Percentiles rank a stretch among this genome's conserved stretches.
These are phyloP conservation scores for Bombus breviceps DNA, from an alignment of 1,140 invertebrate genomes.

Conservation along the genomic window DNA sequence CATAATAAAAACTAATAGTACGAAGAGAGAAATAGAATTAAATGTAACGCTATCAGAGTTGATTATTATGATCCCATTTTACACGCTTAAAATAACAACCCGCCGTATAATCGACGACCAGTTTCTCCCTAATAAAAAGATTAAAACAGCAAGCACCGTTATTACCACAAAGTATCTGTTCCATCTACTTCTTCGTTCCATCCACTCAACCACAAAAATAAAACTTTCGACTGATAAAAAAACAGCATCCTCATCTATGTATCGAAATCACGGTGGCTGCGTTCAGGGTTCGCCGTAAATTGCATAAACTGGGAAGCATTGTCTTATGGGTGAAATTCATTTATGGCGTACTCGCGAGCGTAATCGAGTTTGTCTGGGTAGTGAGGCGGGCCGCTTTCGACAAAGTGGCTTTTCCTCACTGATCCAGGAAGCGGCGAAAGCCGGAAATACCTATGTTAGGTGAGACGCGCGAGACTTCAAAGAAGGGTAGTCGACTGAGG, in stretches of 20 bases:
- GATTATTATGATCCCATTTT: neutral
- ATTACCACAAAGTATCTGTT: too few relatives aligned
- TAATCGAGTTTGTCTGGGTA: constrained; percentile 65
- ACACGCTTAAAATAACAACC: neutral
- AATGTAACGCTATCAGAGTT: neutral
- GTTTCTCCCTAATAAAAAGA: neutral
- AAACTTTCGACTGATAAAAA: too few relatives aligned
- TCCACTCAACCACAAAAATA: too few relatives aligned
- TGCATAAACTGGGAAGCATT: constrained; percentile 52
- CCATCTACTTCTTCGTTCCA: too few relatives aligned
- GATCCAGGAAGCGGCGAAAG: constrained; percentile 48
- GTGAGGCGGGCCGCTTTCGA: constrained; percentile 41
- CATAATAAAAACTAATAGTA: neutral
- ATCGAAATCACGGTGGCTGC: neutral
- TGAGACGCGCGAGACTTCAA: constrained; percentile 56
- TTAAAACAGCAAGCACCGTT: too few relatives aligned
- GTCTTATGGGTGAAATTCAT: constrained; percentile 63
- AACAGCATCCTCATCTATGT: too few relatives aligned
- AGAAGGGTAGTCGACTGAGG: constrained; percentile 32
- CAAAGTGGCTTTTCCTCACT: constrained; percentile 58
- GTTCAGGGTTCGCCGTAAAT: constrained; percentile 28
- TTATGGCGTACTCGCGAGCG: constrained; percentile 60
- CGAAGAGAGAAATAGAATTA: neutral
- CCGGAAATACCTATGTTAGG: constrained; percentile 50
- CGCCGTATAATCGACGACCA: too few relatives aligned